Base-by-base conservation (phyloP, 2,113 vertebrate genomes). In the Steatornis caripensis region DNA sequence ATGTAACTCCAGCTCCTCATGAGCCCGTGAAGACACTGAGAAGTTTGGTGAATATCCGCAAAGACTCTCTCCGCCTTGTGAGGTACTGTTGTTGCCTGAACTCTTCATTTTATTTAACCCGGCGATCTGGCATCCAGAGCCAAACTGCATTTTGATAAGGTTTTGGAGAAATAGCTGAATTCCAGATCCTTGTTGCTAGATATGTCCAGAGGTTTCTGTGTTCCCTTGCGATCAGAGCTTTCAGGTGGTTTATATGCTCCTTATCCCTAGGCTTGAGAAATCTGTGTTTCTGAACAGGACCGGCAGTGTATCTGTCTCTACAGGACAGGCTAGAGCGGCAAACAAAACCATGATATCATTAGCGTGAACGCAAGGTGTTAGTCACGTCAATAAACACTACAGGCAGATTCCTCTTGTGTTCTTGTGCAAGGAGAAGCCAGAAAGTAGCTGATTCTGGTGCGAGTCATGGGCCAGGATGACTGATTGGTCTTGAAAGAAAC, bases 21-120 rank as follows among this genome's bases (percentile, higher is more conserved):
- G 99, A 99, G 95, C 99, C 99, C 0, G 99, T 99, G 94, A 99
- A 99, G 98, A 99, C 99, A 0, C 97, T 99, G 88, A 98, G 99
- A 85, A 99, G 99, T 96, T 97, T 99, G 92, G 99, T 99, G 93
- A 99, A 99, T 96, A 99, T 99, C 84, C 99, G 99, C 34, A 99
- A 99, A 94, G 99, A 99, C 90, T 99, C 99, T 15, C 97, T 99
- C 19, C 98, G 99, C 5, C 98, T 99, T 9, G 98, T 99, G 96
- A 99, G 99, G 99, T 99, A 98, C 71, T 66, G 48, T 17, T 36
- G 9, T 4, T 34, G 7, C 66, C 80, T 71, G 61, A 66, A 11
- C 32, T 18, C 21, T 29, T 37, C 14, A 3, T 61, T 65, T 45
- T 8, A 8, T 54, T 82, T 53, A 46, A 5, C 65, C 17, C 81